A percentile compares a stretch with the other conserved stretches of the same genome.
phyloP scores from a whole-genome alignment of 2,888 invertebrate genomes.

The Tyria jacobaeae region DNA sequence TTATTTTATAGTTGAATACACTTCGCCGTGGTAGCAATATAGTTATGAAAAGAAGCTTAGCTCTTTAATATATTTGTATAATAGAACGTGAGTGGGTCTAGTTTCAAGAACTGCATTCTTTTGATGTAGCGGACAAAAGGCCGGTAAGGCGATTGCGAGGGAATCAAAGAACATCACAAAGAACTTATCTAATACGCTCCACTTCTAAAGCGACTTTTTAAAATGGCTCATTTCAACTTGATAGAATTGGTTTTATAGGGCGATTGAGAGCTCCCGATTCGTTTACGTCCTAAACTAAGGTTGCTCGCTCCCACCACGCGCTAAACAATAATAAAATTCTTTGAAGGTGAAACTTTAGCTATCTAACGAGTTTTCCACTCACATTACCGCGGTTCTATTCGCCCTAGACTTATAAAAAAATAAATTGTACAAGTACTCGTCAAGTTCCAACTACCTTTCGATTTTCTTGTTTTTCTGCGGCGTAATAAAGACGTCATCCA shows the following conservation, averaged over 20 bases:
- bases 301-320: constrained; percentile 36
- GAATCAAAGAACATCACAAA: constrained; percentile 31
- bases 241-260: constrained; percentile 25
- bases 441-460: constrained; percentile 22
- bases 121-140: constrained; percentile 53
- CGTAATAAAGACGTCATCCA: constrained; percentile 24
- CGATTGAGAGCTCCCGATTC: constrained; percentile 17
- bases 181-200: constrained; percentile 44
- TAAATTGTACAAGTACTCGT: constrained; percentile 37
- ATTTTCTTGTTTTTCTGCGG: constrained; percentile 35
- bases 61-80: constrained; percentile 49
- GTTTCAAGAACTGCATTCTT: constrained; percentile 36
- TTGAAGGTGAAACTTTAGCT: constrained; percentile 47
- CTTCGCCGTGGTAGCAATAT: constrained; percentile 27
- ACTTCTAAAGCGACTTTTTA: constrained; percentile 30
- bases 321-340: constrained; percentile 52
- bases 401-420: constrained; percentile 33
- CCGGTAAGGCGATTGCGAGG: constrained; percentile 41
- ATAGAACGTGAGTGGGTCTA: constrained; percentile 41
- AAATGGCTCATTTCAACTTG: constrained; percentile 31
- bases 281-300: constrained; percentile 8
- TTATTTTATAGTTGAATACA: constrained; percentile 54
- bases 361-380: constrained; percentile 47
- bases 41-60: constrained; percentile 28
- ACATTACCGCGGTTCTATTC: constrained; percentile 26